Percentiles rank a stretch among this genome's conserved stretches.
Evolutionary conservation across 2,888 invertebrate genomes (phyloP).

Genomic region (Eilema caniola): DNA sequence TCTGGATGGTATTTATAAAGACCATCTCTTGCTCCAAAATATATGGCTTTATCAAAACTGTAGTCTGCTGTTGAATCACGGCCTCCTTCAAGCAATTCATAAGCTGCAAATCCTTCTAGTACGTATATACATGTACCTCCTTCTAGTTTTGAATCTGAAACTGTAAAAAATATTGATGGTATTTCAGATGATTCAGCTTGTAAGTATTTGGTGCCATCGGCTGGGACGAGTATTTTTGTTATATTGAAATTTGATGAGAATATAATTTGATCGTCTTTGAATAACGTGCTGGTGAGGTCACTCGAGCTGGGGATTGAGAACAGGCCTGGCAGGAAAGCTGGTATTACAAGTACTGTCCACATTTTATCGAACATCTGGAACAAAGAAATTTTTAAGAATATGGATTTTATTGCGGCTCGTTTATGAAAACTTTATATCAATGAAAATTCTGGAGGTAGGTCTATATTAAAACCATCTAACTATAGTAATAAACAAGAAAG

Average conservation of each 20-base stretch:
- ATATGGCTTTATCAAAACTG: conserved; percentile 59
- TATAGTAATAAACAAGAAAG: no score
- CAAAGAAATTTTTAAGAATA: conserved; percentile 1
- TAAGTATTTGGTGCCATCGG: conserved; percentile 61
- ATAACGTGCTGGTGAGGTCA: conserved; percentile 42
- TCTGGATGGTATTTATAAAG: conserved; percentile 67
- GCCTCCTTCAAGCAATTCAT: conserved; percentile 73
- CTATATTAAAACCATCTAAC: no score
- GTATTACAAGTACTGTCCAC: conserved; percentile 11
- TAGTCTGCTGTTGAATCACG: conserved; percentile 72
- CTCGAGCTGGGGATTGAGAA: conserved; percentile 9
- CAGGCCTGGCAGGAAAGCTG: conserved; percentile 6
- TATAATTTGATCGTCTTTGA: conserved; percentile 66
- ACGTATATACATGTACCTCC: conserved; percentile 75
- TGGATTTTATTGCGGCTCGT: not conserved
- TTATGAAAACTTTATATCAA: no score
- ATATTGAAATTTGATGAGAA: conserved; percentile 70
- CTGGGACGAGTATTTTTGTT: conserved; percentile 68
- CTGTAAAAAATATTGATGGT: conserved; percentile 73
- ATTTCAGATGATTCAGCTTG: conserved; percentile 62
- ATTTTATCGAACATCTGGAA: conserved; percentile 19
- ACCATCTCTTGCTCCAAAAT: conserved; percentile 70
- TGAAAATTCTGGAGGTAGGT: no score
- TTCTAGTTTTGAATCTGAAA: conserved; percentile 64
- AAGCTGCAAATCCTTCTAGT: conserved; percentile 72